A percentile compares a stretch with the other conserved stretches of the same genome.
Evolutionary conservation across 2,888 invertebrate genomes (phyloP).

Genomic region (Drosophila kambysellisi): DNA sequence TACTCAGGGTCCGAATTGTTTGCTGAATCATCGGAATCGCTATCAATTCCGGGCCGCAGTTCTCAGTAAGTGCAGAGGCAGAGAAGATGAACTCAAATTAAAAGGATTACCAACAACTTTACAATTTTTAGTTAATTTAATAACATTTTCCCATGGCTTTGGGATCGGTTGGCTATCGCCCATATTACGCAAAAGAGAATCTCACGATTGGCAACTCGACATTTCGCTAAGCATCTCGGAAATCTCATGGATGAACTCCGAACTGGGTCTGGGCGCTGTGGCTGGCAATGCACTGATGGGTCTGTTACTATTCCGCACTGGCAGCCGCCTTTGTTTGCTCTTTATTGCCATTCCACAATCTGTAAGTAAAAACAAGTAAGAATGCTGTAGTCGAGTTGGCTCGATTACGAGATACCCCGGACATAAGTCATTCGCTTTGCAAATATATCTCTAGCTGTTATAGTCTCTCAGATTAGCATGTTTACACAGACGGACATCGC

Average conservation of each 20-base stretch:
- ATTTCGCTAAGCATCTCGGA: conserved; percentile 66
- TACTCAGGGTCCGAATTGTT: conserved; percentile 44
- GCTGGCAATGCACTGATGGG: conserved; percentile 77
- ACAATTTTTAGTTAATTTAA: conserved; percentile 75
- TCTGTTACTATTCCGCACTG: conserved; percentile 61
- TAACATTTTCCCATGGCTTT: conserved; percentile 82
- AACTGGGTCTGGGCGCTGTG: conserved; percentile 77
- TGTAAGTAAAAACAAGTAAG: conserved; percentile 56
- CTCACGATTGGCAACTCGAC: conserved; percentile 59
- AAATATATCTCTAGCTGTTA: background rate
- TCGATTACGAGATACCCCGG: background rate
- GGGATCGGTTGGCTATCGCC: conserved; percentile 84
- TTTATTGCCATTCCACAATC: conserved; percentile 79
- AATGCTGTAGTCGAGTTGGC: background rate
- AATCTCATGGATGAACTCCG: conserved; percentile 82
- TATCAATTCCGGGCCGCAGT: conserved; percentile 68
- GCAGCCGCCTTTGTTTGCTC: conserved; percentile 74
- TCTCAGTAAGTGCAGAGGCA: conserved; percentile 56
- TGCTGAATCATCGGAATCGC: conserved; percentile 61
- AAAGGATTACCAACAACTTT: background rate
- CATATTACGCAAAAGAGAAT: conserved; percentile 75
- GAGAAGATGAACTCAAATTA: background rate
- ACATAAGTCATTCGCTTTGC: background rate
- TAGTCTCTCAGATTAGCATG: background rate
- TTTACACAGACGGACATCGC: too few relatives aligned